A percentile compares a stretch with the other conserved stretches of the same genome.
Evolutionary conservation across 2,797 vertebrate species (phyloP).

Genomic region (Alcedo atthis): DNA sequence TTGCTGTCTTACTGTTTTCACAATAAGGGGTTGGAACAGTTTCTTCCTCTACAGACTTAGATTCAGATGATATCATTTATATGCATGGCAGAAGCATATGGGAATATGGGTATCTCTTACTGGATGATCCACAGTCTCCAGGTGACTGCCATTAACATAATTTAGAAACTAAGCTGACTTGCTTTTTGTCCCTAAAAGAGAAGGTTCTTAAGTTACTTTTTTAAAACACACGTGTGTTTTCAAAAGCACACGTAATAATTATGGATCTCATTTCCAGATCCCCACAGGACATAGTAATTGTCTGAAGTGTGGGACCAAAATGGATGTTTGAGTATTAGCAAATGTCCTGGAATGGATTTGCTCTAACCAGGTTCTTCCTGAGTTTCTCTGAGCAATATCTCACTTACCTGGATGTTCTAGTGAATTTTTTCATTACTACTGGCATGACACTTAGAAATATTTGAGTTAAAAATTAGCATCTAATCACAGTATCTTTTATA

Average conservation of each 20-base stretch:
- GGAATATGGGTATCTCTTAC: neutral
- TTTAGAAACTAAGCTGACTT: neutral
- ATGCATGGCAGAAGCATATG: accelerated
- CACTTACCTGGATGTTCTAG: neutral
- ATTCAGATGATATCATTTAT: neutral
- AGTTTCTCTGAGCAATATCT: neutral
- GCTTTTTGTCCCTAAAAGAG: neutral
- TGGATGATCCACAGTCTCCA: neutral
- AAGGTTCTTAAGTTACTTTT: neutral
- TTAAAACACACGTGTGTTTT: neutral
- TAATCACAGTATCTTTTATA: neutral
- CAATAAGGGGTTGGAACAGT: neutral
- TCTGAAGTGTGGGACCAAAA: neutral
- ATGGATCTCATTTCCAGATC: neutral
- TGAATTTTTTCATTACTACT: neutral
- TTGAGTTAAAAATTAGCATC: neutral
- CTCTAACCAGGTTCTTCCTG: neutral
- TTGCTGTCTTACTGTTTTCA: neutral
- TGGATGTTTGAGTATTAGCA: neutral
- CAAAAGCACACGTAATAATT: neutral
- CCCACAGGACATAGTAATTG: neutral
- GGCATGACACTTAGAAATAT: neutral
- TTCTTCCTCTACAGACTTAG: neutral
- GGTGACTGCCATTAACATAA: neutral
- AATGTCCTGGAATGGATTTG: neutral